phyloP scores from a whole-genome alignment of 2,888 invertebrate genomes.

The Pandemis cinnamomeana region DNA sequence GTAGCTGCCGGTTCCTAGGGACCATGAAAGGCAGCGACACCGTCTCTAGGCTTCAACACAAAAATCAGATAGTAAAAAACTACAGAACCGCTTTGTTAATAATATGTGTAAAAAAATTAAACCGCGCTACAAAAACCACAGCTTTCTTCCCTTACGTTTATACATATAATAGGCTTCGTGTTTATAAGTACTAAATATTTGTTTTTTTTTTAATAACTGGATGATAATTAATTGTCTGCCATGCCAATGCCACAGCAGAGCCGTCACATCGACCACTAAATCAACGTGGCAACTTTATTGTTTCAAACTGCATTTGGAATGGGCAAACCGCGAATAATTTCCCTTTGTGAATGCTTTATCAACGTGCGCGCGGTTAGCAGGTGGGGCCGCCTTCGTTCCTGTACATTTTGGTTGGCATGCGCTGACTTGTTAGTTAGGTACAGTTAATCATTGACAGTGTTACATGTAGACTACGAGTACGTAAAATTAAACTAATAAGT shows the following conservation, averaged over 20 bases:
- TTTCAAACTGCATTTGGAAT: conserved; percentile 13
- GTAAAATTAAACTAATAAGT: no score
- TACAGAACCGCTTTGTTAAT: no score
- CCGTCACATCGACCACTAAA: background rate
- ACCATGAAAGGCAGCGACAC: background rate
- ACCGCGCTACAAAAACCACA: background rate
- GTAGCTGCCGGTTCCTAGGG: background rate
- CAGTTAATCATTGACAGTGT: background rate
- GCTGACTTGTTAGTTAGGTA: background rate
- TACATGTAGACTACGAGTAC: no score
- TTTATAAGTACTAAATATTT: no score
- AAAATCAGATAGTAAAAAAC: background rate
- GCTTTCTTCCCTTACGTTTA: no score
- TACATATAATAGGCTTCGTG: no score
- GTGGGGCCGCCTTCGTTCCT: background rate
- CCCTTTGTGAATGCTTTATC: conserved; percentile 12
- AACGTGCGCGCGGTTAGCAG: conserved; percentile 7
- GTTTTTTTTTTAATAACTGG: no score
- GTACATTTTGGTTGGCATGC: background rate
- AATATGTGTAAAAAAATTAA: background rate
- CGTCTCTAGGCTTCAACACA: background rate
- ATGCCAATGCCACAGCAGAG: no score
- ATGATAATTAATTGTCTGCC: no score
- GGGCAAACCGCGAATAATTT: conserved; percentile 4
- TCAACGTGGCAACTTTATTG: conserved; percentile 5